Evolutionary conservation across 2,113 vertebrate genomes (phyloP).

Genomic region (Girardinichthys multiradiatus): DNA sequence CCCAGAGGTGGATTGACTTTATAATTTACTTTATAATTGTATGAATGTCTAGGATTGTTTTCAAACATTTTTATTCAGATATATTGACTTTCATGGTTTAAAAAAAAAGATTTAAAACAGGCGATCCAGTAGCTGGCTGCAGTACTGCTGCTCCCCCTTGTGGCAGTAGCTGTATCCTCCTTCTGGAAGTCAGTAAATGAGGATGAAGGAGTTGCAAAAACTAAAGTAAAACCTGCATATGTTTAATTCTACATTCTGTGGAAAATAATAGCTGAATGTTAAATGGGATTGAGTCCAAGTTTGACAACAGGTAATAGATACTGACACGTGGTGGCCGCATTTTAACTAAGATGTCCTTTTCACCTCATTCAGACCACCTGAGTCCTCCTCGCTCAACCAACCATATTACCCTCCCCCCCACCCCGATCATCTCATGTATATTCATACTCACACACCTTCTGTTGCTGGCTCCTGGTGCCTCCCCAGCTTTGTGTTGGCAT

Average conservation of each 20-base stretch:
- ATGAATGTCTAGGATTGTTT: too few species aligned
- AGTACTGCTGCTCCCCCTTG: constrained; percentile 72
- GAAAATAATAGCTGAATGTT: background rate
- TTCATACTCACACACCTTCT: constrained; percentile 35
- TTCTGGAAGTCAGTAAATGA: background rate
- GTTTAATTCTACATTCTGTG: background rate
- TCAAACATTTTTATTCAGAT: too few species aligned
- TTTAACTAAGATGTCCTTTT: constrained; percentile 26
- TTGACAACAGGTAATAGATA: background rate
- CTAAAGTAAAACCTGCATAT: background rate
- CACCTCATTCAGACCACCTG: constrained; percentile 23
- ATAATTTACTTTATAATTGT: background rate
- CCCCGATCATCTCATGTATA: constrained; percentile 8
- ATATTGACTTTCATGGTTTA: too few species aligned
- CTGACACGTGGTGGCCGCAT: background rate
- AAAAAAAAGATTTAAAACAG: too few species aligned
- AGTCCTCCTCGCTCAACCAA: too few species aligned
- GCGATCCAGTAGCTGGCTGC: background rate
- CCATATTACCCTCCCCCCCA: constrained; percentile 1
- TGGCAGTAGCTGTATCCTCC: constrained; percentile 41
- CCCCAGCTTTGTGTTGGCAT: constrained; percentile 23
- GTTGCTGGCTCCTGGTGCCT: constrained; percentile 16
- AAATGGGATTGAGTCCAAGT: constrained; percentile 3
- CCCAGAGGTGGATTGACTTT: constrained; percentile 3
- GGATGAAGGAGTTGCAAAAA: background rate